These are phyloP conservation scores for Plemyria rubiginata DNA, from an alignment of 2,888 invertebrate species.

Conservation along the genomic window DNA sequence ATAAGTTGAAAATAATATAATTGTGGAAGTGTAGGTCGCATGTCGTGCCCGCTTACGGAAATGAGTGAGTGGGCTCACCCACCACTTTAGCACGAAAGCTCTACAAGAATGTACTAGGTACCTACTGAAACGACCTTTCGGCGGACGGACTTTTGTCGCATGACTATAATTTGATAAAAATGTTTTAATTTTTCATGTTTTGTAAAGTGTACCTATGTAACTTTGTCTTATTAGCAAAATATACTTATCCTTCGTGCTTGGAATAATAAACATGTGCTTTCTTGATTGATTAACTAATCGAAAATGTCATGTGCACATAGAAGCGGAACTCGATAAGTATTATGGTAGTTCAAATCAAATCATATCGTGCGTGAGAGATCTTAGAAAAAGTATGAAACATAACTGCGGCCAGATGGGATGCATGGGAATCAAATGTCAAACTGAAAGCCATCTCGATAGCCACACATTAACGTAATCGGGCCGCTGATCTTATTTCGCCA, in stretches of 20 bases:
- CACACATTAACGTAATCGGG: too few relatives aligned
- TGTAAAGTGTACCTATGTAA: too few relatives aligned
- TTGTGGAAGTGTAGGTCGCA: background rate
- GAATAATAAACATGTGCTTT: background rate
- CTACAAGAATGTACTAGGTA: conserved; percentile 2
- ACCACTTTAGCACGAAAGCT: conserved; percentile 1
- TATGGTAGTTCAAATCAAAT: too few relatives aligned
- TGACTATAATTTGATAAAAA: too few relatives aligned
- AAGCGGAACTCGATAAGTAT: background rate
- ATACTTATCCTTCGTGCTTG: background rate
- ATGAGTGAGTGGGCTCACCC: conserved; percentile 8
- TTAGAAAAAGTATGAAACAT: background rate
- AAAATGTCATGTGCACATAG: background rate
- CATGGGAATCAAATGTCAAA: too few relatives aligned
- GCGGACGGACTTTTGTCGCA: background rate
- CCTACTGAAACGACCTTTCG: background rate
- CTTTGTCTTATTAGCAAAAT: too few relatives aligned
- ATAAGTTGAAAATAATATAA: too few relatives aligned
- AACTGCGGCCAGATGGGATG: too few relatives aligned
- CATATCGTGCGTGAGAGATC: too few relatives aligned
- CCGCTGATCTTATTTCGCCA: too few relatives aligned
- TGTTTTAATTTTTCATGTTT: too few relatives aligned
- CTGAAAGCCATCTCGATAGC: too few relatives aligned
- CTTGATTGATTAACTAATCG: background rate
- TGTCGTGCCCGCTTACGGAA: conserved; percentile 6